Evolutionary conservation across 2,113 vertebrate species (phyloP).

Genomic region (Gila orcuttii): DNA sequence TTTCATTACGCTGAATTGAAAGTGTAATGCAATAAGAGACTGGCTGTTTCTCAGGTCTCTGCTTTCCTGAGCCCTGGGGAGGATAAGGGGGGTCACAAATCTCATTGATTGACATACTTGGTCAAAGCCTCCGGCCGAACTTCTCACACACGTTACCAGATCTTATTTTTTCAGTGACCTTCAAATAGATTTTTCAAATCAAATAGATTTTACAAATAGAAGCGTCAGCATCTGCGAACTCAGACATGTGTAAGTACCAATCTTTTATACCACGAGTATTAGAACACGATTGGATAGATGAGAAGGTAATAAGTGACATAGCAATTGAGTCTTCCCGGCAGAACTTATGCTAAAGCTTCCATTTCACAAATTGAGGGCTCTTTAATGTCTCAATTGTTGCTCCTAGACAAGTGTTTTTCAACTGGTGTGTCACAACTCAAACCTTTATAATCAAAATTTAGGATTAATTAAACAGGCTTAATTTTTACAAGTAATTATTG

Average conservation of each 20-base stretch:
- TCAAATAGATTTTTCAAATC: not conserved
- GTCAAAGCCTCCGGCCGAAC: constrained; percentile 28
- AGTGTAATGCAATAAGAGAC: constrained; percentile 64
- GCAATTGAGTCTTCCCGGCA: too few relatives aligned
- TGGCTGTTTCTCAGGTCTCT: constrained; percentile 58
- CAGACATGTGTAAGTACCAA: too few relatives aligned
- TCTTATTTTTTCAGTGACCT: constrained; percentile 9
- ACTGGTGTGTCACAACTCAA: not conserved
- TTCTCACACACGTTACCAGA: constrained; percentile 21
- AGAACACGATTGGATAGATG: too few relatives aligned
- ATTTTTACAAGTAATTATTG: too few relatives aligned
- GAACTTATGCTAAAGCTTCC: too few relatives aligned
- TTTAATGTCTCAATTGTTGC: not conserved
- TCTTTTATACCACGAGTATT: too few relatives aligned
- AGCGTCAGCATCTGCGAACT: too few relatives aligned
- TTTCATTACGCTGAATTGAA: constrained; percentile 67
- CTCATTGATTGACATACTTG: constrained; percentile 49
- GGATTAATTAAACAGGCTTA: not conserved
- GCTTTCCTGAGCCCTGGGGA: constrained; percentile 38
- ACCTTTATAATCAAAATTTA: not conserved
- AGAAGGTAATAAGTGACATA: too few relatives aligned
- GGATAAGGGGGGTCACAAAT: constrained; percentile 39
- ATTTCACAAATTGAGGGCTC: not conserved
- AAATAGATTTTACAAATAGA: too few relatives aligned
- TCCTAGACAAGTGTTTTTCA: not conserved